phyloP scores from a whole-genome alignment of 2,888 invertebrate species.

The Eudasyphora cyanicolor region DNA sequence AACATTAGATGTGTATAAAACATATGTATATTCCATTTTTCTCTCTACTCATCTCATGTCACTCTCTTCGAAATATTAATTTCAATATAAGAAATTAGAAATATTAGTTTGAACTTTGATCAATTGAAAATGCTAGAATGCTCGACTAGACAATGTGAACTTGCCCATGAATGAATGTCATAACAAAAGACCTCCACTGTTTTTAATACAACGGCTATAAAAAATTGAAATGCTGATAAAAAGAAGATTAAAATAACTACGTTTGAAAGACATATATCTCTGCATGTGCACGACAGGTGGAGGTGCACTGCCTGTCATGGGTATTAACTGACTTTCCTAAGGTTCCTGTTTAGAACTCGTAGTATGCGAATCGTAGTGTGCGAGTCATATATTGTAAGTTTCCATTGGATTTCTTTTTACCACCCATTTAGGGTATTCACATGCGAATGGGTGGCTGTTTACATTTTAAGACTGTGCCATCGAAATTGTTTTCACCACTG shows the following conservation, averaged over 20 bases:
- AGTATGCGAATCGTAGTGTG: neutral
- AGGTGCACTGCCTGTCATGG: neutral
- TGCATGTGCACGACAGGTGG: neutral
- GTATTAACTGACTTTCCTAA: slow-evolving; percentile 23
- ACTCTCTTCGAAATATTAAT: neutral
- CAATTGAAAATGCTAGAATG: neutral
- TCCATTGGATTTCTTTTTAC: slow-evolving; percentile 7
- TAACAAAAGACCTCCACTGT: neutral
- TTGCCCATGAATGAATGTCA: neutral
- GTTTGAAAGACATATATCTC: neutral
- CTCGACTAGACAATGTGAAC: neutral
- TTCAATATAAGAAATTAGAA: neutral
- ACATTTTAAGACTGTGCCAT: too few species aligned
- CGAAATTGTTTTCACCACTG: too few species aligned
- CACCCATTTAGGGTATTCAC: neutral
- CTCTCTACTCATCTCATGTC: neutral
- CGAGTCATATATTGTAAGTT: slow-evolving; percentile 10
- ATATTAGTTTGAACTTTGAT: neutral
- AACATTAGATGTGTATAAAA: too few species aligned
- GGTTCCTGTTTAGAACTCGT: neutral
- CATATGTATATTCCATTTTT: too few species aligned
- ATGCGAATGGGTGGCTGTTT: too few species aligned
- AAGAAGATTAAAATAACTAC: slow-evolving; percentile 1
- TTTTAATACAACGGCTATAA: slow-evolving; percentile 16
- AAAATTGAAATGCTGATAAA: slow-evolving; percentile 15